phyloP scores from a whole-genome alignment of 2,888 invertebrate species.

The Cancer borealis region DNA sequence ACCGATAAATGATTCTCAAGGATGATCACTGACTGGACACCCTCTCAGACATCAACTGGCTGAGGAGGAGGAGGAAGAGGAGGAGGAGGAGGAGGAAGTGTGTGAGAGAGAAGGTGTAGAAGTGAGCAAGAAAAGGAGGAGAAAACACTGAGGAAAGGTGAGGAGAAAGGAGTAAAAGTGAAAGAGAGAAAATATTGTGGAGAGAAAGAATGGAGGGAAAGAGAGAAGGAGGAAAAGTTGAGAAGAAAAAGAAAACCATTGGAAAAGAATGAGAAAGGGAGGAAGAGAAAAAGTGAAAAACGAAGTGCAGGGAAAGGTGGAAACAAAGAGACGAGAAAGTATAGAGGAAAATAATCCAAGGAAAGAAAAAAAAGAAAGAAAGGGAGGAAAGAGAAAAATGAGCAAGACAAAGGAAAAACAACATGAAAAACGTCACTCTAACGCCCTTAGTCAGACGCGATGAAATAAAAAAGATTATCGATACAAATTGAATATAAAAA shows the following conservation, averaged over 20 bases:
- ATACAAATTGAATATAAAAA: too few species aligned
- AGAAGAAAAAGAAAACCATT: background rate
- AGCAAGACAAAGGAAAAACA: background rate
- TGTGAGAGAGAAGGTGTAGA: background rate
- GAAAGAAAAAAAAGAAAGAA: background rate
- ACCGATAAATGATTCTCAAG: conserved; percentile 58
- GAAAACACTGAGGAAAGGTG: background rate
- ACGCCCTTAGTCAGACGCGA: too few species aligned
- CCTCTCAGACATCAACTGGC: background rate
- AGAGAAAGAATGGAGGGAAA: background rate
- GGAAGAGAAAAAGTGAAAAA: background rate
- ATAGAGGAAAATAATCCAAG: background rate
- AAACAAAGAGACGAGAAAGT: background rate
- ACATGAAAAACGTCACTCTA: too few species aligned
- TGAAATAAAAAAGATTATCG: too few species aligned
- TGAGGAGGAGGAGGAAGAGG: background rate
- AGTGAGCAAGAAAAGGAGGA: background rate
- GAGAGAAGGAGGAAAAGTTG: background rate
- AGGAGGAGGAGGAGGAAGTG: background rate
- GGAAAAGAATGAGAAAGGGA: conserved; percentile 9
- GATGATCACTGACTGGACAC: conserved; percentile 57
- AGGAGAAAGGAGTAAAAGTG: background rate
- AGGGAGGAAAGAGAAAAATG: background rate
- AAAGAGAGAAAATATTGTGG: background rate
- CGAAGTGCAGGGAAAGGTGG: background rate